Percentiles rank a stretch among this genome's conserved stretches.
Conservation (phyloP, 2,113 vertebrate species). For the Hyaena hyaena region DNA sequence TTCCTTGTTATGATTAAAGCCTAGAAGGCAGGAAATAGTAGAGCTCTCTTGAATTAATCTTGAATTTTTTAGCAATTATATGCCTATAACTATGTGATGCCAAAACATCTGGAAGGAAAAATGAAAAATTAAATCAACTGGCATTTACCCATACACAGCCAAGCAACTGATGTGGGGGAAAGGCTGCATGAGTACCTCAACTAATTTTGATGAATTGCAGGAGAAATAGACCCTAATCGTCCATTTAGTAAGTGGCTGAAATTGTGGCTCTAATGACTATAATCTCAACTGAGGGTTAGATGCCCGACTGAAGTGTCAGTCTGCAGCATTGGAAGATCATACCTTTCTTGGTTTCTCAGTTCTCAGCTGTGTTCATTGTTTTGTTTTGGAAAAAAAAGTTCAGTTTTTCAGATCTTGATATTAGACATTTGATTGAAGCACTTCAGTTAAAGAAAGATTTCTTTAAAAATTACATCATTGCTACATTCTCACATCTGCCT, state of each 20-base stretch:
- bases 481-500: not conserved
- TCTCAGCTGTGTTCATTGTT: not conserved
- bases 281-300: not conserved
- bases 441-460: not conserved
- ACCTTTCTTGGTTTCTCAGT: not conserved
- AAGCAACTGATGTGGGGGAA: not conserved
- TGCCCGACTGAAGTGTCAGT: not conserved
- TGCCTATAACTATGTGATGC: not conserved
- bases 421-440: not conserved
- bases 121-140: conserved; percentile 36
- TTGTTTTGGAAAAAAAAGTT: not conserved
- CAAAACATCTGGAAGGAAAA: conserved; percentile 56
- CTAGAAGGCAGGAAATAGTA: not conserved
- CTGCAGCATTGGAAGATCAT: not conserved
- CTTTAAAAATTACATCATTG: conserved; percentile 18
- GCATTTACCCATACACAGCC: not conserved
- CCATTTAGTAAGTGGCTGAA: not conserved
- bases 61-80: not conserved
- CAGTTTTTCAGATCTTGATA: conserved; percentile 13
- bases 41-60: not conserved
- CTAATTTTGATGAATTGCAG: conserved; percentile 42
- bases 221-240: not conserved
- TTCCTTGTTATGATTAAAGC: not conserved
- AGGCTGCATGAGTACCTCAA: not conserved
- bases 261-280: not conserved